Percentiles rank a stretch among this genome's conserved stretches.
phyloP scores from a whole-genome alignment of 2,113 vertebrate genomes.

The Ptyas mucosa region DNA sequence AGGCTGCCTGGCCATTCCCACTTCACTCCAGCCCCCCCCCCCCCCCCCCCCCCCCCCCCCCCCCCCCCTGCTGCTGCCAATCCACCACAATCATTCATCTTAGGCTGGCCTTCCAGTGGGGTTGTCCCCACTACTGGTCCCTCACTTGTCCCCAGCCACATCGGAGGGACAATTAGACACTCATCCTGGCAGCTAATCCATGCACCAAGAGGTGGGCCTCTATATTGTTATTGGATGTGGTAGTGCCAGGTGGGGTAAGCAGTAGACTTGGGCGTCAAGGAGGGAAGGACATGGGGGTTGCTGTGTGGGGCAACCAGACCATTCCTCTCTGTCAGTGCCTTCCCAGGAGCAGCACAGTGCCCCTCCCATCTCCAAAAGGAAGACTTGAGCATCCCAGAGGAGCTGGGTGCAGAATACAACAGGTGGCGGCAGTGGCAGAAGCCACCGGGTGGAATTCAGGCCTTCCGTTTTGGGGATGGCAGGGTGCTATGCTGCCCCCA shows the following conservation, averaged over 20 bases:
- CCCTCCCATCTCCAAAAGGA: background rate
- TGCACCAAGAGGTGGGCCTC: background rate
- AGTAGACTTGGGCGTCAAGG: background rate
- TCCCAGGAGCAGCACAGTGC: background rate
- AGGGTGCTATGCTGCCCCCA: background rate
- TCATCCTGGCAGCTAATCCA: background rate
- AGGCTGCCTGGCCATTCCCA: background rate
- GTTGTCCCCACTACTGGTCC: background rate
- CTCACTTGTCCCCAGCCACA: background rate
- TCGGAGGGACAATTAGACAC: background rate
- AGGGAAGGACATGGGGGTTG: background rate
- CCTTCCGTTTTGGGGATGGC: background rate
- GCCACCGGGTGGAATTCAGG: background rate
- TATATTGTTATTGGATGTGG: background rate
- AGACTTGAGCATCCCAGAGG: background rate
- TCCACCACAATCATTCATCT: background rate
- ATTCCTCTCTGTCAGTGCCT: background rate
- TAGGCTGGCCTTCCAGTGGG: background rate
- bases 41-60: no score
- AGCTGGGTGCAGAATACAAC: background rate
- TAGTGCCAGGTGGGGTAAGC: background rate
- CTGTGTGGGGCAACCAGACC: background rate
- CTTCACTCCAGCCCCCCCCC: background rate
- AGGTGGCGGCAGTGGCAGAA: background rate
- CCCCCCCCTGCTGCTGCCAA: background rate